phyloP scores from a whole-genome alignment of 2,797 vertebrate genomes.

The Nannoperca obscura region DNA sequence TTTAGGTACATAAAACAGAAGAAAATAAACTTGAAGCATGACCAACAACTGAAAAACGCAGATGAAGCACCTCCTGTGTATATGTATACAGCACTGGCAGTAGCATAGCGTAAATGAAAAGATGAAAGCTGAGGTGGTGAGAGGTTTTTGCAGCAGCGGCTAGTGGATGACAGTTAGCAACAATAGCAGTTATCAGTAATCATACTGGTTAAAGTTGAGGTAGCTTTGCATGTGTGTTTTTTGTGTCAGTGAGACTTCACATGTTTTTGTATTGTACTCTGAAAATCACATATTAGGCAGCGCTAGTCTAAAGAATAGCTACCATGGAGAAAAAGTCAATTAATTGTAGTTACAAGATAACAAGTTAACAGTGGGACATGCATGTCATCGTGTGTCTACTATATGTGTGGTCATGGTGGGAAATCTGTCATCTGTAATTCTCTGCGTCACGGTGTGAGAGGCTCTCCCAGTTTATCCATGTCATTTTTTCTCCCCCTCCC shows the following conservation, averaged over 20 bases:
- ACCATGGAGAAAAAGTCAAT: conserved; percentile 38
- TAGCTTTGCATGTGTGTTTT: background rate
- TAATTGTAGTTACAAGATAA: conserved; percentile 37
- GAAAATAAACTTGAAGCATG: background rate
- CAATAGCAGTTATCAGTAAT: conserved; percentile 13
- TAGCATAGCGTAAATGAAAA: conserved; percentile 6
- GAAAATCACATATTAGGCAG: conserved; percentile 13
- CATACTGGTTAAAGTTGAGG: conserved; percentile 11
- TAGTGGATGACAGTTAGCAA: conserved; percentile 13
- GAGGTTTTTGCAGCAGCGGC: conserved; percentile 2
- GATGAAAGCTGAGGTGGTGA: conserved; percentile 1
- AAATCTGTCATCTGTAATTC: conserved; percentile 39
- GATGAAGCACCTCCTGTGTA: background rate
- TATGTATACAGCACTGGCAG: background rate
- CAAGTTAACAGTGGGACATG: conserved; percentile 27
- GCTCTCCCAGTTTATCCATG: conserved; percentile 18
- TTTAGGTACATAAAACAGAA: background rate
- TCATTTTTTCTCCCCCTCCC: conserved; percentile 24
- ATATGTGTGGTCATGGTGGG: conserved; percentile 45
- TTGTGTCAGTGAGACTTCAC: background rate
- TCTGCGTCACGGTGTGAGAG: conserved; percentile 24
- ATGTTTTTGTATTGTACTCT: conserved; percentile 8
- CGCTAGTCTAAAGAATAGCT: conserved; percentile 18
- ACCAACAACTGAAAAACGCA: background rate
- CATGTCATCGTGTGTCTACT: conserved; percentile 20